These are phyloP conservation scores for Aricia artaxerxes DNA, from an alignment of 2,888 invertebrate species.

Conservation along the genomic window DNA sequence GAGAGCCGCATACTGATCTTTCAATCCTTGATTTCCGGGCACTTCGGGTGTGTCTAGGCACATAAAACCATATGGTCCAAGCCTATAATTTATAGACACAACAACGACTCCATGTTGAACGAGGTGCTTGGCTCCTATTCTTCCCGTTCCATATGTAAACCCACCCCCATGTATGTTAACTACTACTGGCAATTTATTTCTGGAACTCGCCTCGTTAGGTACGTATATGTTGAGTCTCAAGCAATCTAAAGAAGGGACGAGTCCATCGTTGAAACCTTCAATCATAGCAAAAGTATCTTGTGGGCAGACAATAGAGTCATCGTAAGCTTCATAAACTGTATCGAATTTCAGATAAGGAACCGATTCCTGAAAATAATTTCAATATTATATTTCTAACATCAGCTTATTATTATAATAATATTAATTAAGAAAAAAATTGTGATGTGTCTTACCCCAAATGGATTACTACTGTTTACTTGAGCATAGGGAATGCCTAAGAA, in stretches of 20 bases:
- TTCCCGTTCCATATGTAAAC: slow-evolving; percentile 51
- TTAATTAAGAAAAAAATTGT: slow-evolving; percentile 2
- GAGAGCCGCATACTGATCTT: slow-evolving; percentile 54
- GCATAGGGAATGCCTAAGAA: slow-evolving; percentile 54
- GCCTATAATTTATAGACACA: slow-evolving; percentile 52
- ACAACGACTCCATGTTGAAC: slow-evolving; percentile 53
- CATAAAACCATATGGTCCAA: slow-evolving; percentile 62
- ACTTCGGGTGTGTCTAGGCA: slow-evolving; percentile 50
- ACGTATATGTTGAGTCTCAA: slow-evolving; percentile 82
- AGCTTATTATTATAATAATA: no score
- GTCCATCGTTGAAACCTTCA: slow-evolving; percentile 42
- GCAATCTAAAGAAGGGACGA: slow-evolving; percentile 68
- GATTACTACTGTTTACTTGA: slow-evolving; percentile 46
- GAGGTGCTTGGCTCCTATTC: slow-evolving; percentile 52
- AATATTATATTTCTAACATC: neutral
- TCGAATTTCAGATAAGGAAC: slow-evolving; percentile 39
- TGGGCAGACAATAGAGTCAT: slow-evolving; percentile 46
- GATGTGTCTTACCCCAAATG: slow-evolving; percentile 50
- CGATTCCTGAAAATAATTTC: slow-evolving; percentile 37
- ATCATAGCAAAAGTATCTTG: slow-evolving; percentile 36
- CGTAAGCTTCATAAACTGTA: slow-evolving; percentile 38
- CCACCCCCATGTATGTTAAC: slow-evolving; percentile 64
- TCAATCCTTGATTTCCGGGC: slow-evolving; percentile 58
- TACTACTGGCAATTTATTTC: slow-evolving; percentile 51
- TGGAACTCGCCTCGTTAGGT: slow-evolving; percentile 51